phyloP scores from a whole-genome alignment of 2,113 vertebrate species.

The Tenebrosternarchus preto region DNA sequence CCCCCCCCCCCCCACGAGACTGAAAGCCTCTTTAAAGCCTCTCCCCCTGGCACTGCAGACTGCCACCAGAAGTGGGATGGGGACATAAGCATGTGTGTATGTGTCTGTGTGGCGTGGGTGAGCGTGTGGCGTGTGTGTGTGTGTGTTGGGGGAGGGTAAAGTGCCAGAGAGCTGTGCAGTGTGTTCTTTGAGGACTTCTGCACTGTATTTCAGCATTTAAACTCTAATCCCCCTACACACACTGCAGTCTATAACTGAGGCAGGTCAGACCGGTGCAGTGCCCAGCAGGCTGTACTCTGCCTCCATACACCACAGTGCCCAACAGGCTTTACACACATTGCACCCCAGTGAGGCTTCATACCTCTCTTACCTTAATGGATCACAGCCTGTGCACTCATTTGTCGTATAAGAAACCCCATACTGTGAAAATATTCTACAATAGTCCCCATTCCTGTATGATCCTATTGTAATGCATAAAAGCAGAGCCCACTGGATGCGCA shows the following conservation, averaged over 20 bases:
- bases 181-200: background rate
- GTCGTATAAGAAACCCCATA: too few species aligned
- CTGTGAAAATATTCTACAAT: too few species aligned
- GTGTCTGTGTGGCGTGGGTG: background rate
- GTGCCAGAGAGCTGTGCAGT: background rate
- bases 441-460: background rate
- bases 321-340: too few species aligned
- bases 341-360: too few species aligned
- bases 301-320: too few species aligned
- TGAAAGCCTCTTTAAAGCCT: conserved; percentile 30
- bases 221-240: background rate
- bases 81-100: background rate
- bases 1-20: background rate
- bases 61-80: conserved; percentile 14
- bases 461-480: background rate
- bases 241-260: too few species aligned
- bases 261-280: too few species aligned
- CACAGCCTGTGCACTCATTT: too few species aligned
- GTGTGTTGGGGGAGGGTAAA: background rate
- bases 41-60: conserved; percentile 10
- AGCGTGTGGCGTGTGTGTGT: background rate
- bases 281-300: too few species aligned
- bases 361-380: too few species aligned
- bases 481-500: background rate
- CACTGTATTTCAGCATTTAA: background rate